A percentile compares a stretch with the other conserved stretches of the same genome.
Conservation (phyloP, 2,888 invertebrate species). For the Chloromyia formosa region DNA sequence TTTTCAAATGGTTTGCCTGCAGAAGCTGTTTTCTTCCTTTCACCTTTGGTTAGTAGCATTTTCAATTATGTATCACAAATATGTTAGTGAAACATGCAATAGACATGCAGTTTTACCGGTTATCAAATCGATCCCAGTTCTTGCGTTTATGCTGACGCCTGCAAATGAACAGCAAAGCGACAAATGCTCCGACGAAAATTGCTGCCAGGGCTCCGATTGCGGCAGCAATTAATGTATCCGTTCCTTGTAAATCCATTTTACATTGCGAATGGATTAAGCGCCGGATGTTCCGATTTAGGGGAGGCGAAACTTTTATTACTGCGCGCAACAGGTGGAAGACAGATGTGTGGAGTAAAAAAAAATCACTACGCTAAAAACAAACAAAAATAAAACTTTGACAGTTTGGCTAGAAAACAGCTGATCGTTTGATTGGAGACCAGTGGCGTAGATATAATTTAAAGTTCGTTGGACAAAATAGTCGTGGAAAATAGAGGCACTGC, state of each 20-base stretch:
- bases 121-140: constrained; percentile 58
- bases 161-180: constrained; percentile 72
- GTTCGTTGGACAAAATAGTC: no score
- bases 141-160: constrained; percentile 64
- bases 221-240: constrained; percentile 75
- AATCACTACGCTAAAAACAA: no score
- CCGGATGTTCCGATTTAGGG: neutral
- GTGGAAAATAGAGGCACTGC: no score
- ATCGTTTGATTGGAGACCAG: no score
- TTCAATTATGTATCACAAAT: neutral
- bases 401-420: no score
- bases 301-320: no score
- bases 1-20: neutral
- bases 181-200: constrained; percentile 74
- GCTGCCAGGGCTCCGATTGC: constrained; percentile 74
- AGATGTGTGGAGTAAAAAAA: no score
- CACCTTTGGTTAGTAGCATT: neutral
- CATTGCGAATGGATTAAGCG: constrained; percentile 1
- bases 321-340: no score
- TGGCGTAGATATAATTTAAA: no score
- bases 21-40: neutral
- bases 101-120: constrained; percentile 48
- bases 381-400: no score
- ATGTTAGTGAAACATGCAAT: constrained; percentile 10
- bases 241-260: constrained; percentile 64